Conservation (phyloP, 2,113 vertebrate genomes). For the Mesembrinibis cayennensis region DNA sequence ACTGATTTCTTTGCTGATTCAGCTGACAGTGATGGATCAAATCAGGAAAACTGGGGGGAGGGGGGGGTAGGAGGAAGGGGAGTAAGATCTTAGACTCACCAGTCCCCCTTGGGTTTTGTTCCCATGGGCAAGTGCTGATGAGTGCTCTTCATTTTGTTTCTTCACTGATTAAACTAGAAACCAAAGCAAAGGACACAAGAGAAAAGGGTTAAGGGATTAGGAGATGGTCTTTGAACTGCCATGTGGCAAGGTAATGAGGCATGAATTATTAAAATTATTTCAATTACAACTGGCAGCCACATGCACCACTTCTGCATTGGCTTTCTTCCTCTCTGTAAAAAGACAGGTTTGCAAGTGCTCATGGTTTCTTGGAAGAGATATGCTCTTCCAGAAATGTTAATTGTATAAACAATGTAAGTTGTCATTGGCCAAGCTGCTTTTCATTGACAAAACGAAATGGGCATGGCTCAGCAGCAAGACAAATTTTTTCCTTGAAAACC, state of each 20-base stretch:
- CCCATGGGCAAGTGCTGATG: conserved; percentile 11
- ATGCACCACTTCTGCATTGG: background rate
- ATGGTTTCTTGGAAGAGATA: background rate
- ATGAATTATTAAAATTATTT: conserved; percentile 67
- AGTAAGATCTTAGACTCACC: background rate
- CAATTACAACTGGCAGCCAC: conserved; percentile 55
- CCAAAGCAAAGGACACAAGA: conserved; percentile 29
- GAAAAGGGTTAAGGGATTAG: conserved; percentile 60
- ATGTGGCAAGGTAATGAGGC: conserved; percentile 63
- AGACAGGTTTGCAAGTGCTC: background rate
- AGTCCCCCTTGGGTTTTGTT: background rate
- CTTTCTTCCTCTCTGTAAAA: conserved; percentile 1
- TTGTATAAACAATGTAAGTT: background rate
- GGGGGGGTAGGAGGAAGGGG: background rate
- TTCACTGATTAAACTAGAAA: conserved; percentile 39
- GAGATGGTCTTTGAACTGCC: conserved; percentile 58
- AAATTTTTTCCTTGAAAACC: background rate
- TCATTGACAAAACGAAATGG: too few relatives aligned
- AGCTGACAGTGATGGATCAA: background rate
- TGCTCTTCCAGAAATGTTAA: background rate
- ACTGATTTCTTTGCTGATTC: background rate
- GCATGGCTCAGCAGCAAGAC: background rate
- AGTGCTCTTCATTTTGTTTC: conserved; percentile 1
- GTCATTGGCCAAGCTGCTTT: background rate
- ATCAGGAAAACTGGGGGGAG: background rate